phyloP scores from a whole-genome alignment of 2,113 vertebrate species.

The Antigone vipio region DNA sequence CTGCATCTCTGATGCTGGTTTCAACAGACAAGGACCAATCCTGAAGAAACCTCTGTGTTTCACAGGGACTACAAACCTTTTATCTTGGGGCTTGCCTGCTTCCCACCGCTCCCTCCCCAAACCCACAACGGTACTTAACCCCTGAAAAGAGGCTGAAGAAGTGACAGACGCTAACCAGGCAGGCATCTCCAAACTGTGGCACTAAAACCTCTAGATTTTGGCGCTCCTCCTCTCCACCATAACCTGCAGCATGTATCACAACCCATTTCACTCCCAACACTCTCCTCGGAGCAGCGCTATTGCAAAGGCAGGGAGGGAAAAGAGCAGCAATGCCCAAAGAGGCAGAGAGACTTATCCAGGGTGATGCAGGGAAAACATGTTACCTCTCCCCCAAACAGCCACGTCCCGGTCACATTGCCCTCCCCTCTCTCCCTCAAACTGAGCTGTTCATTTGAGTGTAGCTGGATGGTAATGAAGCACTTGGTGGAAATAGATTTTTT shows the following conservation, averaged over 20 bases:
- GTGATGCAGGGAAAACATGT: fast-evolving
- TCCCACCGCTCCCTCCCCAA: background rate
- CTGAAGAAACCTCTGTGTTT: background rate
- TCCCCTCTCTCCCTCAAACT: background rate
- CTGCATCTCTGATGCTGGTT: background rate
- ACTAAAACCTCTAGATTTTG: background rate
- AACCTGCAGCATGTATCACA: background rate
- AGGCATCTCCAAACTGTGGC: background rate
- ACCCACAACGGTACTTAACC: background rate
- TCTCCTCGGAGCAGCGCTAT: background rate
- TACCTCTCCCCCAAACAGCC: background rate
- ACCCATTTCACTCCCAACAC: background rate
- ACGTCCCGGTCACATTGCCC: background rate
- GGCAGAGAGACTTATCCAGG: background rate
- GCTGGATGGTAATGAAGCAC: background rate
- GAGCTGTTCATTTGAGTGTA: background rate
- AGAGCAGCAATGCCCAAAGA: background rate
- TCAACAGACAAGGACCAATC: background rate
- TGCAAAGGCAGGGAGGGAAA: background rate
- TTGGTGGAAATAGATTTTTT: background rate
- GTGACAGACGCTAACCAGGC: background rate
- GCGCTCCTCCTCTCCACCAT: background rate
- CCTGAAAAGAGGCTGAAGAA: background rate
- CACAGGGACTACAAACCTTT: background rate
- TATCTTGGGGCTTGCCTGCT: background rate